Evolutionary conservation across 2,113 vertebrate species (phyloP).

Genomic region (Oncorhynchus keta): DNA sequence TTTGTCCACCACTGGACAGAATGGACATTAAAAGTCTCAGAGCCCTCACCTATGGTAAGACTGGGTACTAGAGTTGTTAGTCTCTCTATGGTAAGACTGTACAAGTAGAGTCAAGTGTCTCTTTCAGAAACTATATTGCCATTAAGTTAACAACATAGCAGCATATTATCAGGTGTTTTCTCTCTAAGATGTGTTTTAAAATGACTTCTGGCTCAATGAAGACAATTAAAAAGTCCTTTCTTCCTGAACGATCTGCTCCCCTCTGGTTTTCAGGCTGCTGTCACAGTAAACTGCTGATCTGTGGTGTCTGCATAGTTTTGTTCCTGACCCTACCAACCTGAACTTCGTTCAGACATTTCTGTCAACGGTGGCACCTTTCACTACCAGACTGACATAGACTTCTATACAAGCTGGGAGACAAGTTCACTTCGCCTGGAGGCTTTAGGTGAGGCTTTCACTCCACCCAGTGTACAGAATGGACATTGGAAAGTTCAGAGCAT

Average conservation of each 20-base stretch:
- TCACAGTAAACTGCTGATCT: slow-evolving; percentile 83
- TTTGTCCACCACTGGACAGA: no score
- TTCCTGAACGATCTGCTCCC: not conserved
- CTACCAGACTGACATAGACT: slow-evolving; percentile 84
- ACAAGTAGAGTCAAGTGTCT: no score
- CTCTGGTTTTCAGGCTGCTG: slow-evolving; percentile 73
- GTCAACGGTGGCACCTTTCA: no score
- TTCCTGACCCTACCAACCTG: slow-evolving; percentile 84
- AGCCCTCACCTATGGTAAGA: not conserved
- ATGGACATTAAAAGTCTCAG: no score
- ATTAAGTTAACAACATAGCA: no score
- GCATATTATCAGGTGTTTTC: no score
- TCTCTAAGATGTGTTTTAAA: no score
- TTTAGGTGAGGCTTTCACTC: slow-evolving; percentile 76
- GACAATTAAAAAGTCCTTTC: not conserved
- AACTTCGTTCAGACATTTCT: no score
- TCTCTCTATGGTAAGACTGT: no score
- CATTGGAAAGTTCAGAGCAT: no score
- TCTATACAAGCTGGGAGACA: slow-evolving; percentile 90
- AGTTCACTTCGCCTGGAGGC: slow-evolving; percentile 98
- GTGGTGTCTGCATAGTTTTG: slow-evolving; percentile 80
- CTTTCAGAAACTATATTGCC: no score
- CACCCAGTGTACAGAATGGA: no score
- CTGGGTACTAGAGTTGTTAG: not conserved
- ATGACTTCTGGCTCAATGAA: not conserved